Percentiles rank a stretch among this genome's conserved stretches.
Conservation (phyloP, 2,888 invertebrate genomes). For the Leuctra nigra region DNA sequence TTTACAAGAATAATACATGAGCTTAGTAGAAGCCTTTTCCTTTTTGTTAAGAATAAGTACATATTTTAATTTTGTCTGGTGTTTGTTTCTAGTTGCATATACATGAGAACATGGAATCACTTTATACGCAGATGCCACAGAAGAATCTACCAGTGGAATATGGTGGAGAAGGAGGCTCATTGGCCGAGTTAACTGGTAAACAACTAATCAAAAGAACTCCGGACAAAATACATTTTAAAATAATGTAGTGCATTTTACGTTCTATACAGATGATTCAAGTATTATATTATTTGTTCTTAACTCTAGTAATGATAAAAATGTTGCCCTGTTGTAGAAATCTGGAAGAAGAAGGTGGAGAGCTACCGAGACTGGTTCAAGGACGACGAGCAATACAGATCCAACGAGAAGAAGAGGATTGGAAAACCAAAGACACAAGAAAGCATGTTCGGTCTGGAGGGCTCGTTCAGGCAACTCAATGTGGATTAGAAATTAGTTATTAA, state of each 20-base stretch:
- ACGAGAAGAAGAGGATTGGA: conserved; percentile 47
- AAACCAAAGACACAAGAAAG: conserved; percentile 47
- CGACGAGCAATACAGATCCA: conserved; percentile 42
- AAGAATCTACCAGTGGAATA: conserved; percentile 56
- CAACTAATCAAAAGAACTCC: too few relatives aligned
- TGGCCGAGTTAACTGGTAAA: conserved; percentile 46
- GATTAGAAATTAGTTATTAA: too few relatives aligned
- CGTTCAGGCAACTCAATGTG: conserved; percentile 46
- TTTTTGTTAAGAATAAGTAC: not conserved
- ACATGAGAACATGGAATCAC: conserved; percentile 46
- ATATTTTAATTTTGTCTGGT: not conserved
- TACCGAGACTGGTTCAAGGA: conserved; percentile 48
- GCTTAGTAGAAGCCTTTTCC: too few relatives aligned
- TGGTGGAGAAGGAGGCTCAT: conserved; percentile 53
- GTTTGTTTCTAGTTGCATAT: conserved; percentile 45
- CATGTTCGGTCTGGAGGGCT: conserved; percentile 49
- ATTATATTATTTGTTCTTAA: too few relatives aligned
- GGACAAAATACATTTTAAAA: too few relatives aligned
- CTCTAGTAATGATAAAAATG: too few relatives aligned
- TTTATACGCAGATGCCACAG: conserved; percentile 51
- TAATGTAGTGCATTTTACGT: too few relatives aligned
- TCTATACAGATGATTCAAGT: too few relatives aligned
- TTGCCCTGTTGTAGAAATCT: conserved; percentile 32
- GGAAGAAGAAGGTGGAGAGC: conserved; percentile 46
- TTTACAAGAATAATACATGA: too few relatives aligned